Percentiles rank a stretch among this genome's conserved stretches.
Evolutionary conservation across 2,113 vertebrate genomes (phyloP).

Genomic region (Tiliqua scincoides): DNA sequence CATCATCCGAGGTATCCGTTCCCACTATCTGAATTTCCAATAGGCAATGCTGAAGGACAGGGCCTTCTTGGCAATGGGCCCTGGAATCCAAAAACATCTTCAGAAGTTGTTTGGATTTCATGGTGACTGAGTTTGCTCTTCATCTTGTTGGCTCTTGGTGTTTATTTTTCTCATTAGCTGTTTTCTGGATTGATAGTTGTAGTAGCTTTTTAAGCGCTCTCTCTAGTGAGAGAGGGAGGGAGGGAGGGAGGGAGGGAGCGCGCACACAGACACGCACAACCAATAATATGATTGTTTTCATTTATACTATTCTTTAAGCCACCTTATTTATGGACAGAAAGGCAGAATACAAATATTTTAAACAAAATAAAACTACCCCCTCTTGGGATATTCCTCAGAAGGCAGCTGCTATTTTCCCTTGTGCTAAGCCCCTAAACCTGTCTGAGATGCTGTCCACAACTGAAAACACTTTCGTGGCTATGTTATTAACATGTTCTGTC

Average conservation of each 20-base stretch:
- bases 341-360: not conserved
- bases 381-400: not conserved
- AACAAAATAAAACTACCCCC: not conserved
- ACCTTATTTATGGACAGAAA: not conserved
- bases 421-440: not conserved
- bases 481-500: not conserved
- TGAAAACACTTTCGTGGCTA: not conserved
- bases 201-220: too few species aligned
- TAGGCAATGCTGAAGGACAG: not conserved
- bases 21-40: not conserved
- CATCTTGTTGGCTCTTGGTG: not conserved
- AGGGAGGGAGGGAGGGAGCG: too few species aligned
- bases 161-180: not conserved
- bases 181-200: not conserved
- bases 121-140: not conserved
- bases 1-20: not conserved
- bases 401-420: not conserved
- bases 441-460: not conserved
- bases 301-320: not conserved
- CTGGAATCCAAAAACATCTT: not conserved
- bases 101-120: too few species aligned
- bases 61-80: not conserved
- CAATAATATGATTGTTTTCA: not conserved
- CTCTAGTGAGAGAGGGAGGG: too few species aligned
- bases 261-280: too few species aligned